Evolutionary conservation across 1,140 invertebrate species (phyloP).

Genomic region (Drosophila kepulauana): DNA sequence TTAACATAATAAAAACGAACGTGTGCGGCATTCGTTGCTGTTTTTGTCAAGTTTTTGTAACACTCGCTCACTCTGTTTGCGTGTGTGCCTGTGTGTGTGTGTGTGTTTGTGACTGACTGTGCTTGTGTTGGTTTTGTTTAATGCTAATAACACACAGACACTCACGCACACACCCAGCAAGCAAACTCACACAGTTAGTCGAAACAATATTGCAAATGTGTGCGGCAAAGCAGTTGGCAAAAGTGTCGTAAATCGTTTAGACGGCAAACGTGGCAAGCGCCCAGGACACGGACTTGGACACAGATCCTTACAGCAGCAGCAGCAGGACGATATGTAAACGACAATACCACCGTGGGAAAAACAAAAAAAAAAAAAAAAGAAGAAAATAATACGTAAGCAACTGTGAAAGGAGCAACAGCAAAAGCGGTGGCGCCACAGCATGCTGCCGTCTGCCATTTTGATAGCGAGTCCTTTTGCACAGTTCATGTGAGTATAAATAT

Average conservation of each 20-base stretch:
- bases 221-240: slow-evolving; percentile 76
- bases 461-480: slow-evolving; percentile 46
- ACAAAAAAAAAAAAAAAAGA: slow-evolving; percentile 24
- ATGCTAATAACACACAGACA: slow-evolving; percentile 72
- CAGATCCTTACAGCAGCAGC: slow-evolving; percentile 38
- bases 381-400: slow-evolving; percentile 23
- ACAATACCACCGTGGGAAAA: slow-evolving; percentile 76
- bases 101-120: slow-evolving; percentile 12
- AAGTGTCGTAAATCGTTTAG: slow-evolving; percentile 83
- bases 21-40: slow-evolving; percentile 77
- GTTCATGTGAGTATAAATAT: slow-evolving; percentile 55
- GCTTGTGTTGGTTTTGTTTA: slow-evolving; percentile 65
- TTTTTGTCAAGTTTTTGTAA: slow-evolving; percentile 59
- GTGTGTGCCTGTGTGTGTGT: background rate
- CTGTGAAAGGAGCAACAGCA: slow-evolving; percentile 26
- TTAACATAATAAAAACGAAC: slow-evolving; percentile 83
- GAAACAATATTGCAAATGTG: slow-evolving; percentile 78
- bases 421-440: slow-evolving; percentile 32
- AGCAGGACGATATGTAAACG: slow-evolving; percentile 75
- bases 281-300: slow-evolving; percentile 41
- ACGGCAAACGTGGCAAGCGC: slow-evolving; percentile 71
- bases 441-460: slow-evolving; percentile 33
- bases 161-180: slow-evolving; percentile 20
- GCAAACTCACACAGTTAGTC: slow-evolving; percentile 31
- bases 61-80: slow-evolving; percentile 6